phyloP scores from a whole-genome alignment of 2,113 vertebrate genomes.

The Laticauda colubrina region DNA sequence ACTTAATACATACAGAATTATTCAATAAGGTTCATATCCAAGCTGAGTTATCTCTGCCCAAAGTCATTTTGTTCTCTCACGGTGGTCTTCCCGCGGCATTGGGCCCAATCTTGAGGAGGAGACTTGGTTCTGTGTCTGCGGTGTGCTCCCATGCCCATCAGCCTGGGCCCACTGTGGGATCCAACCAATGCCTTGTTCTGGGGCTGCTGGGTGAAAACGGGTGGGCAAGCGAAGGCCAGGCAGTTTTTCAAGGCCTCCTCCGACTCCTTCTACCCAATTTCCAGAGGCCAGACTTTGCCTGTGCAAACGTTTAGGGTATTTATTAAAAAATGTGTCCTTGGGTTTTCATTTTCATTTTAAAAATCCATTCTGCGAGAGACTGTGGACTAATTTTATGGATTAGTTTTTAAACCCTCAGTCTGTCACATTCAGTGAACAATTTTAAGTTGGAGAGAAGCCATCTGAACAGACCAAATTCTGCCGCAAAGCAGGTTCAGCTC shows the following conservation, averaged over 20 bases:
- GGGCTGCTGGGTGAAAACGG: neutral
- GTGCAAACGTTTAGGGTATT: slow-evolving; percentile 13
- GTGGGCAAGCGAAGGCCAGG: neutral
- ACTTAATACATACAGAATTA: neutral
- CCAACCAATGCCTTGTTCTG: neutral
- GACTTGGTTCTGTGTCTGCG: neutral
- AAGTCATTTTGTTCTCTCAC: neutral
- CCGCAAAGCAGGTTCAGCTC: slow-evolving; percentile 39
- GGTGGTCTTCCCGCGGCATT: neutral
- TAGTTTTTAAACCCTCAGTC: slow-evolving; percentile 61
- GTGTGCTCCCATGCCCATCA: neutral
- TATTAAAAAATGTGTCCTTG: slow-evolving; percentile 44
- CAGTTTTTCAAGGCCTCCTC: rapidly evolving
- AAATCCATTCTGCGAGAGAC: slow-evolving; percentile 60
- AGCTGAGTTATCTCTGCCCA: neutral
- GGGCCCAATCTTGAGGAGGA: neutral
- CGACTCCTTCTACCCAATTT: neutral
- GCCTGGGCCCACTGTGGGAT: neutral
- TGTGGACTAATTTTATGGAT: slow-evolving; percentile 60
- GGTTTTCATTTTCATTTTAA: slow-evolving; percentile 64
- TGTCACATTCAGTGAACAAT: slow-evolving; percentile 61
- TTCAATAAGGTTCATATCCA: neutral
- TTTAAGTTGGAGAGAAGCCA: slow-evolving; percentile 67
- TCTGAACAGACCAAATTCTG: slow-evolving; percentile 56
- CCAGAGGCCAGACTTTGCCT: neutral